Evolutionary conservation across 1,140 invertebrate genomes (phyloP), one percentile per base, ranked within the genome.

Genomic region (Bombus sylvicola): DNA sequence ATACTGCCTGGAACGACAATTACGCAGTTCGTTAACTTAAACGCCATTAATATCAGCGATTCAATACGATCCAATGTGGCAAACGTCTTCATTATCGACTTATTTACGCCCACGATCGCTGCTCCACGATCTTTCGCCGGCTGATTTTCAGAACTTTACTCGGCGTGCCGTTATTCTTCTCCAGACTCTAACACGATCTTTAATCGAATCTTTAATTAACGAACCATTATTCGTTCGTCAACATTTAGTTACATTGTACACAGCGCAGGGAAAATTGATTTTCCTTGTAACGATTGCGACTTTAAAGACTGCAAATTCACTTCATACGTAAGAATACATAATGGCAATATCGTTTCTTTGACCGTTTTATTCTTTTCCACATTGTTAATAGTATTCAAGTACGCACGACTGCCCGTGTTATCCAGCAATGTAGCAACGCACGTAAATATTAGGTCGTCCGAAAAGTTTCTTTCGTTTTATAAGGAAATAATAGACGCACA

Each of bases 21-120:
- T 43, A n/a, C 79, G 53, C 64, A 69, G 64, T 87, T 89, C 62
- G 43, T 78, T 83, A 78, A 78, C 81, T 72, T 22, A 75, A 53
- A 37, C 83, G 71, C 57, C 83, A 43, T 81, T 85, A 66, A 74
- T 73, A 81, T 73, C 53, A 34, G 5, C 71, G 68, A 59, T 71
- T 59, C 66, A 34, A 59, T 71, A 57, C 62, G 73, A 79, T n/a
- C 8, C 31, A 34, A 43, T 39, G 37, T 34, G 28, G 62, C 47
- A 28, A 62, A 72, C 31, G 76, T 84, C 39, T 80, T 80, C 53
- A 80, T 62, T 71, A 85, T 62, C 76, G 9, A n/a, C 76, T 62
- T 71, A 62, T 62, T 72, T 72, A 80, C 76, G 72, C 75, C 66
- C 75, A 59, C 53, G n/a, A 74, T 37, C 62, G 62, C 37, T 8